Evolutionary conservation across 2,797 vertebrate genomes (phyloP).

Genomic region (Urosaurus nigricauda): DNA sequence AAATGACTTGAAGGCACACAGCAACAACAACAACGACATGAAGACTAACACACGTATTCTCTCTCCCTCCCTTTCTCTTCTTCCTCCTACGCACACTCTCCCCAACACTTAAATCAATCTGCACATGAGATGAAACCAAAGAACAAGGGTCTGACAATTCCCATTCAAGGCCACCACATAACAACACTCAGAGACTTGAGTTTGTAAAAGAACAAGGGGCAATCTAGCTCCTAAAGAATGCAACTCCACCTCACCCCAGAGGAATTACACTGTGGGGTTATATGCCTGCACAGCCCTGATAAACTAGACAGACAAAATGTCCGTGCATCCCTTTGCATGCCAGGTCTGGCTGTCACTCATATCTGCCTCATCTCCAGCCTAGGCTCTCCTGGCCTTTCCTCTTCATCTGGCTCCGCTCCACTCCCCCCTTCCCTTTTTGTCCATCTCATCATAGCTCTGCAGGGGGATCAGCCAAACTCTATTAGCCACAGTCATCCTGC

Average conservation of each 20-base stretch:
- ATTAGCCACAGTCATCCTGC: slow-evolving; percentile 36
- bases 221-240: neutral
- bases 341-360: slow-evolving; percentile 6
- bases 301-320: slow-evolving; percentile 36
- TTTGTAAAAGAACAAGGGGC: neutral
- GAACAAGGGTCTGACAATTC: neutral
- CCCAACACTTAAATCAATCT: neutral
- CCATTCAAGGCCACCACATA: neutral
- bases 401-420: slow-evolving; percentile 8
- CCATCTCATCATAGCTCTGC: slow-evolving; percentile 32
- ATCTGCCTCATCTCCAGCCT: slow-evolving; percentile 6
- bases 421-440: slow-evolving; percentile 9
- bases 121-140: neutral
- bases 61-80: no score
- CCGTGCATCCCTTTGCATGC: slow-evolving; percentile 17
- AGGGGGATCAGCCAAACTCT: slow-evolving; percentile 44
- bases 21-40: no score
- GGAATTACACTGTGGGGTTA: slow-evolving; percentile 10
- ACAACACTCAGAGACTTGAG: neutral
- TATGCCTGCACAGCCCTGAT: slow-evolving; percentile 10
- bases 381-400: slow-evolving; percentile 19
- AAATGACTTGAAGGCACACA: no score
- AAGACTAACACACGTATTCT: no score
- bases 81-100: no score
- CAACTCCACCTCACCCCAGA: neutral